Conservation (phyloP, 2,797 vertebrate genomes). For the Rhadinocentrus ornatus region DNA sequence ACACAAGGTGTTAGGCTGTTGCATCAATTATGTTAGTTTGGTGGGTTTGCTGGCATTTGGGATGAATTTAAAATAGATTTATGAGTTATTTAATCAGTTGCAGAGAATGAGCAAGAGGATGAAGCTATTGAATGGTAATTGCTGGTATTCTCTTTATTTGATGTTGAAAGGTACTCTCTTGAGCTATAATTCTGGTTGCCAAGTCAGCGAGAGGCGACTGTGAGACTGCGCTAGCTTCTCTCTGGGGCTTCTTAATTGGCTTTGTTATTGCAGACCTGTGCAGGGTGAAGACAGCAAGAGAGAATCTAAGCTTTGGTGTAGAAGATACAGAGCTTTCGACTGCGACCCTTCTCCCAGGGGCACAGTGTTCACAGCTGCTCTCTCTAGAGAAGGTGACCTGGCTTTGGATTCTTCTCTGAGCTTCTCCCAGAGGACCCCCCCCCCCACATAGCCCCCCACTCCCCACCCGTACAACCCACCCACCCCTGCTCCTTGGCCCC, state of each 20-base stretch:
- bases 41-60: constrained; percentile 49
- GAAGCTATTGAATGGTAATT: constrained; percentile 73
- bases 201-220: constrained; percentile 78
- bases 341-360: constrained; percentile 75
- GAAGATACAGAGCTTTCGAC: constrained; percentile 68
- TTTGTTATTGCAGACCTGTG: constrained; percentile 82
- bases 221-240: constrained; percentile 65
- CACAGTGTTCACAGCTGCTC: constrained; percentile 77
- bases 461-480: constrained; percentile 17
- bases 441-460: not conserved
- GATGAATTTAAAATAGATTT: constrained; percentile 66
- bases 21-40: constrained; percentile 42
- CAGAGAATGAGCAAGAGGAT: constrained; percentile 49
- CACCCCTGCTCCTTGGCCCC: constrained; percentile 27
- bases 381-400: constrained; percentile 80
- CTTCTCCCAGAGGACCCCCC: constrained; percentile 59
- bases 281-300: constrained; percentile 66
- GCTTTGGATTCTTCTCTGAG: constrained; percentile 64
- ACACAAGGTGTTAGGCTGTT: constrained; percentile 34
- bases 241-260: constrained; percentile 83
- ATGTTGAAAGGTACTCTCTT: constrained; percentile 77
- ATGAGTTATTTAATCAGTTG: constrained; percentile 64
- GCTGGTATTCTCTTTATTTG: constrained; percentile 68
- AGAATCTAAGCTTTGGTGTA: constrained; percentile 63
- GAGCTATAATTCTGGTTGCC: constrained; percentile 79